Evolutionary conservation across 2,113 vertebrate genomes (phyloP), one percentile per base, ranked within the genome.

Genomic region (Anhinga anhinga): DNA sequence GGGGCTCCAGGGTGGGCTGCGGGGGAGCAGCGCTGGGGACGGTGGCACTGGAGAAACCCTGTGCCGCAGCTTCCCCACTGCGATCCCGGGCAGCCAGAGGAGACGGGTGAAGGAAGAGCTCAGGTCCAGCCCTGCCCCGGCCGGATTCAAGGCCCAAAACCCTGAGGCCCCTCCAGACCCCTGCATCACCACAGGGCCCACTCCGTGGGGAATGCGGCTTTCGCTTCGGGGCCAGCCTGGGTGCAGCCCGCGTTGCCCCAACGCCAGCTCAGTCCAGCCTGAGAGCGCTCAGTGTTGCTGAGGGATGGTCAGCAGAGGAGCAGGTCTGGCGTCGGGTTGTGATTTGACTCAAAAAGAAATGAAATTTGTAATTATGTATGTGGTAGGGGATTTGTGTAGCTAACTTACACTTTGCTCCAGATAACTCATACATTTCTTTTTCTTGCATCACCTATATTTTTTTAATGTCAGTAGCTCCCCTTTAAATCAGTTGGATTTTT

Each of bases 211-310:
- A 73, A 27, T 1, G 8, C 1, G 32, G 22, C 4, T 55, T 8
- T 59, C 0, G 4, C 56, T 66, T 15, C 6, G 25, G 30, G 52
- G 32, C 21, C n/a, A 36, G 49, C 23, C 42, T 13, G 36, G 38
- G 20, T 10, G 15, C 55, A 44, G 53, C 47, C 30, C 5, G 52
- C 10, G 1, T 11, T 13, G n/a, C 69, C 38, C 55, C 8, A 2
- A 4, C 3, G 9, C 32, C 13, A 9, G 34, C 38, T 32, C 32
- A 3, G 26, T 27, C 49, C 59, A 34, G 82, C 62, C 62, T 8
- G 13, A 17, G 58, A 13, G 44, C 1, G 0, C 53, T 18, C 44
- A 3, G 38, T 13, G 2, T 29, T 17, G 45, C 70, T 2, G 11
- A 3, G 70, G 58, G 59, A 36, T 52, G 62, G 70, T 69, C 23